Evolutionary conservation across 2,113 vertebrate genomes (phyloP).

Genomic region (Pelecanus crispus): DNA sequence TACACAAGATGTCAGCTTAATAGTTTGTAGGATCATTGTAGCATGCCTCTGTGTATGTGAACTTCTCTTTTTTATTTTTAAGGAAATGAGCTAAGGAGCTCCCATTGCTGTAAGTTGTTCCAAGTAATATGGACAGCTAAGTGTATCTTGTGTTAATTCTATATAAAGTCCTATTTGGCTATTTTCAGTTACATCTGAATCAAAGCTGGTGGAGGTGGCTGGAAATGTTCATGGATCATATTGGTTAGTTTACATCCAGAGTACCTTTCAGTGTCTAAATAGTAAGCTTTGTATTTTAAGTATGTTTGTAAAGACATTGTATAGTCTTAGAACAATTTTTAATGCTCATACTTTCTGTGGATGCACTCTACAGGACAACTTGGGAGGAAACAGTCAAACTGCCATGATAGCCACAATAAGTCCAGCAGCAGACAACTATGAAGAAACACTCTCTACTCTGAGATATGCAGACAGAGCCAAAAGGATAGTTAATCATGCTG

Average conservation of each 20-base stretch:
- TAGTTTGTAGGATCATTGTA: not conserved
- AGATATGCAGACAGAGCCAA: slow-evolving; percentile 96
- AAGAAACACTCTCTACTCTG: slow-evolving; percentile 95
- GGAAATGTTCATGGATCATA: not conserved
- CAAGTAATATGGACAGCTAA: not conserved
- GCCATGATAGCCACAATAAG: slow-evolving; percentile 98
- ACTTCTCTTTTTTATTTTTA: not conserved
- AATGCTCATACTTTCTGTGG: not conserved
- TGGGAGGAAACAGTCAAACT: slow-evolving; percentile 98
- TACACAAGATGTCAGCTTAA: not conserved
- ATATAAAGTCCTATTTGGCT: not conserved
- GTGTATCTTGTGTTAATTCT: not conserved
- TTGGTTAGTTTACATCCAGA: not conserved
- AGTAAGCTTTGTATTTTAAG: not conserved
- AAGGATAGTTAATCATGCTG: slow-evolving; percentile 94
- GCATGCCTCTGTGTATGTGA: not conserved
- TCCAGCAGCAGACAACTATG: slow-evolving; percentile 96
- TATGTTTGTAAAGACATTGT: not conserved
- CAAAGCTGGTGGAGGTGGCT: not conserved
- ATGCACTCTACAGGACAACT: slow-evolving; percentile 83
- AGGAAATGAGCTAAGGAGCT: not conserved
- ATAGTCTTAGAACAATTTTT: not conserved
- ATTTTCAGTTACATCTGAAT: not conserved
- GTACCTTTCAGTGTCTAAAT: not conserved
- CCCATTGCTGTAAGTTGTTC: not conserved